Base-by-base conservation (phyloP, 2,888 invertebrate genomes). In the Thelaira solivaga region DNA sequence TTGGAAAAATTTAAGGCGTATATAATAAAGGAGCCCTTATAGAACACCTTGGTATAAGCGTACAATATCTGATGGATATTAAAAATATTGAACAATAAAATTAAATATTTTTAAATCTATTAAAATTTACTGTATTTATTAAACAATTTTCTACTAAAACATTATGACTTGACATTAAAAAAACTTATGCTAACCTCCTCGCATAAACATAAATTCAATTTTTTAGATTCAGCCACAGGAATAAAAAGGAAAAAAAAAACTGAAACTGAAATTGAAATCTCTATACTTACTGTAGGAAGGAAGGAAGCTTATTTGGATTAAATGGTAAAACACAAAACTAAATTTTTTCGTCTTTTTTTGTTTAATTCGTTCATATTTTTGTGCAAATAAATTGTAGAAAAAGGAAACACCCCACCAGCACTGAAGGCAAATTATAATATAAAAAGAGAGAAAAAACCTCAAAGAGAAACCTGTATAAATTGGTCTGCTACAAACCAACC, bases 281-380 rank as follows among this genome's bases (percentile, higher is more conserved):
- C 49, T 49, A 8, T 34, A 57, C 22, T n/a, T n/a, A n/a, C n/a
- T n/a, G n/a, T n/a, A 49, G 29, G 45, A 51, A 65, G 77, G 68
- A 78, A 78, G 77, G 68, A 73, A 73, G 45, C 68, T 64, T 57
- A 53, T 73, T 73, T 39, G 68, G 68, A 57, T 73, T 16, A 57
- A 62, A 72, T 77, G 68, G 73, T 64, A 55, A 59, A 76, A 72
- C 72, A 61, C 59, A 65, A 67, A 76, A 65, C 45, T 18, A 67
- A 65, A 59, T 39, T 41, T 41, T 71, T 53, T 51, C 24, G 34
- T 69, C 69, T 34, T 31, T 65, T 68, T 11, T 16, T n/a, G n/a
- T n/a, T n/a, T n/a, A n/a, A n/a, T n/a, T 51, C 18, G 10, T 39
- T 11, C 11, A 1, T 22, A 13, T 34, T 34, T 34, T 4, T 11